A percentile compares a stretch with the other conserved stretches of the same genome.
Evolutionary conservation across 2,888 invertebrate species (phyloP).

Genomic region (Dioctria linearis): DNA sequence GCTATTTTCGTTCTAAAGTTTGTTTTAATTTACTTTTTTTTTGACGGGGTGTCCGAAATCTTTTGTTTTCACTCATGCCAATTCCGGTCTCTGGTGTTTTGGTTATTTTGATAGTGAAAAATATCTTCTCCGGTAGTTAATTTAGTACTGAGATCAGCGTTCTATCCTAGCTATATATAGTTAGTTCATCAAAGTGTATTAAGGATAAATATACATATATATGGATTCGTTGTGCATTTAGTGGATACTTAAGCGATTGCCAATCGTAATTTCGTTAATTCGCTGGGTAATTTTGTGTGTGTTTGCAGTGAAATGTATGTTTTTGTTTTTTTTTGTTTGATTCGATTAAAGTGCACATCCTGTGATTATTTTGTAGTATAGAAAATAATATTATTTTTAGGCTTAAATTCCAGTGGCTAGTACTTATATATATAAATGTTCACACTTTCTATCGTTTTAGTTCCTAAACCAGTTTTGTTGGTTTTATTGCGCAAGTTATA

Average conservation of each 20-base stretch:
- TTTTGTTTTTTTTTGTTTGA: too few species aligned
- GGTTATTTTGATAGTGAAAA: background rate
- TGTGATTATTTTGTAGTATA: too few species aligned
- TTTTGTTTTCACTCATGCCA: conserved; percentile 14
- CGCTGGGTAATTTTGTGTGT: background rate
- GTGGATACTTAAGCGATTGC: conserved; percentile 21
- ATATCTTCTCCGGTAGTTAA: background rate
- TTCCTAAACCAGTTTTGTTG: conserved; percentile 26
- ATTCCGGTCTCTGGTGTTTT: conserved; percentile 10
- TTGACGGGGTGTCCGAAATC: background rate
- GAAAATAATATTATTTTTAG: too few species aligned
- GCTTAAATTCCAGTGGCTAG: too few species aligned
- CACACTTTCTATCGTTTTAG: conserved; percentile 39
- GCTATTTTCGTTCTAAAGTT: conserved; percentile 40
- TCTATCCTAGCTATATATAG: too few species aligned
- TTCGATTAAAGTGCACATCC: too few species aligned
- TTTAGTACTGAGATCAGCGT: too few species aligned
- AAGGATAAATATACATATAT: too few species aligned
- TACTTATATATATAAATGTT: background rate
- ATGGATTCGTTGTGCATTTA: conserved; percentile 14
- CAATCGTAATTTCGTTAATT: background rate
- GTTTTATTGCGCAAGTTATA: conserved; percentile 29
- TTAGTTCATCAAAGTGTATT: too few species aligned
- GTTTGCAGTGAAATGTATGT: conserved; percentile 17
- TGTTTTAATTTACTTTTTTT: background rate